Evolutionary conservation across 2,113 vertebrate species (phyloP).

Genomic region (Entosphenus tridentatus): DNA sequence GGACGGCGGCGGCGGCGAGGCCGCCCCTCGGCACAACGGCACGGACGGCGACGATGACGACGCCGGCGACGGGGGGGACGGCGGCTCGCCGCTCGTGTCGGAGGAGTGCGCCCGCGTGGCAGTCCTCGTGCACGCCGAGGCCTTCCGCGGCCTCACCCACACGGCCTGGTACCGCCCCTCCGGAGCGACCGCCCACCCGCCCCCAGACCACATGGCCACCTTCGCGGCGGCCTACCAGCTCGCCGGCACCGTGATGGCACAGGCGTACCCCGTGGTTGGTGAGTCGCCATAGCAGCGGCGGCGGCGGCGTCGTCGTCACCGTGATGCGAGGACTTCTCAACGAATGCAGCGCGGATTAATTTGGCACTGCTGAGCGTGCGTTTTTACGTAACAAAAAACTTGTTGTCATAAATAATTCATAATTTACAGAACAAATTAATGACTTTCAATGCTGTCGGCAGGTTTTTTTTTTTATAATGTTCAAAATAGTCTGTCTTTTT

Average conservation of each 20-base stretch:
- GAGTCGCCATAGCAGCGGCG: constrained; percentile 8
- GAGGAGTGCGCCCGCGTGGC: no score
- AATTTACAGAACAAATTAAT: no score
- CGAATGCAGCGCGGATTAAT: no score
- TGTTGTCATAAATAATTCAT: no score
- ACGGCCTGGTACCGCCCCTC: constrained; percentile 57
- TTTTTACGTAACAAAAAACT: no score
- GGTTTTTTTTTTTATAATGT: no score
- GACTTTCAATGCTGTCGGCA: no score
- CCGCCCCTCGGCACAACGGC: constrained; percentile 19
- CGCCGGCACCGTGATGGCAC: constrained; percentile 43
- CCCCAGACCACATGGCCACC: constrained; percentile 37
- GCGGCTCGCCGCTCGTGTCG: no score
- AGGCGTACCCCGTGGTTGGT: constrained; percentile 67
- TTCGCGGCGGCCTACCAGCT: constrained; percentile 74
- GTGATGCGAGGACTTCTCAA: no score
- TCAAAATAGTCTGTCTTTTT: no score
- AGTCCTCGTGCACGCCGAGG: constrained; percentile 26
- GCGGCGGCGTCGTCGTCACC: no score
- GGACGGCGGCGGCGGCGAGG: constrained; percentile 18
- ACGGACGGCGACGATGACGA: constrained; percentile 16
- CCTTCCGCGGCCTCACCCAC: constrained; percentile 41
- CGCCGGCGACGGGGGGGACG: constrained; percentile 12
- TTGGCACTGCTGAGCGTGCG: no score
- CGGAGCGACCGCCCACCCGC: constrained; percentile 19